Evolutionary conservation across 2,797 vertebrate species (phyloP), one percentile per base, ranked within the genome.

Genomic region (Anguilla marmorata): DNA sequence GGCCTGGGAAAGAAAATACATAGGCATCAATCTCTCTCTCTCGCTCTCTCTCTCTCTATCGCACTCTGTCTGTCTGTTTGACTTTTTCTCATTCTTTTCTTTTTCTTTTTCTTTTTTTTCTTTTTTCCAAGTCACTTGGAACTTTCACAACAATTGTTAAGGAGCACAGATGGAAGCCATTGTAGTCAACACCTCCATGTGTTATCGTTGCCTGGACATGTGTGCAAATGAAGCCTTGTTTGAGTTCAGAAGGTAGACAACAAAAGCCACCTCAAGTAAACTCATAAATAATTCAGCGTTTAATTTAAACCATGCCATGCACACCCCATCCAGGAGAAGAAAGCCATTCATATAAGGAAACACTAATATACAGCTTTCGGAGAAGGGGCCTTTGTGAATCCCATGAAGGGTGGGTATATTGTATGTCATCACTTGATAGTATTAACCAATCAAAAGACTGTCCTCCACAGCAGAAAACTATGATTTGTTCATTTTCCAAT

Each of bases 281-380:
- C 94, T 82, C 54, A 56, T 56, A 16, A 95, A 95, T 94, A 91
- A 96, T 95, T 95, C 24, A 95, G 76, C 63, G 86, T 86, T 89
- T 92, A 92, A 92, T 94, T 87, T 88, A 91, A 86, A 90, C 56
- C 33, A 45, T 87, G 84, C 82, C 86, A 91, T 88, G 90, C 66
- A 90, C 87, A 90, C 89, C 89, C 87, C 24, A 33, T 74, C 33
- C 14, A 60, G 41, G 11, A n/a, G 19, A 87, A 30, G 30, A 48
- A 30, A 66, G 16, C 41, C 30, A 88, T n/a, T 24, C 45, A 85
- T 58, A 84, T 86, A 88, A 89, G 86, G 85, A 91, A 91, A 79
- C 86, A 91, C 87, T 90, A 90, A 85, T 74, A 90, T 87, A 69
- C 88, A 90, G 90, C 37, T 1, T 24, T n/a, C 3, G 63, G 2